phyloP scores from a whole-genome alignment of 2,888 invertebrate species.

The Sinopyrophorus schimmeli region DNA sequence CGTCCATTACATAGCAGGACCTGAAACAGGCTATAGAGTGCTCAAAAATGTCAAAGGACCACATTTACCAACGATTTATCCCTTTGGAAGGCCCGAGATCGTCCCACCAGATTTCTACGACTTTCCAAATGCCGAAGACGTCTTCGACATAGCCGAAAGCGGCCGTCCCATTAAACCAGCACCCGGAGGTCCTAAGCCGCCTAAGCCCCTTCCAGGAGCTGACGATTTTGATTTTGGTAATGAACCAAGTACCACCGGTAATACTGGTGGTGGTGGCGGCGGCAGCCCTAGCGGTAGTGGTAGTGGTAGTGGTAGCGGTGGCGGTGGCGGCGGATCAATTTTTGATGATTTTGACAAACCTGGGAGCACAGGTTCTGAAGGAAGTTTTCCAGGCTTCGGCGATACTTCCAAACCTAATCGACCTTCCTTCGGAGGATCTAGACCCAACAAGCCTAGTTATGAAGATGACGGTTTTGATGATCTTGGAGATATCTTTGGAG shows the following conservation, averaged over 20 bases:
- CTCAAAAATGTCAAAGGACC: slow-evolving; percentile 72
- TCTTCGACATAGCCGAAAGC: slow-evolving; percentile 60
- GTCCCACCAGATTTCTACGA: slow-evolving; percentile 53
- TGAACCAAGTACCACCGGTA: slow-evolving; percentile 3
- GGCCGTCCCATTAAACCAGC: slow-evolving; percentile 49
- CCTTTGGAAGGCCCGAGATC: slow-evolving; percentile 57
- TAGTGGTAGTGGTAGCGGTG: slow-evolving; percentile 17
- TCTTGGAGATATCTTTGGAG: slow-evolving; percentile 36
- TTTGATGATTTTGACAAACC: too few species aligned
- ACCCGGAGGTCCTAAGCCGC: slow-evolving; percentile 11
- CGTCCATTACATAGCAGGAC: slow-evolving; percentile 78
- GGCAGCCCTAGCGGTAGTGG: slow-evolving; percentile 13
- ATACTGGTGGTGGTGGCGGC: not conserved
- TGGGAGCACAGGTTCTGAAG: not conserved
- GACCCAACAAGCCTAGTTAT: slow-evolving; percentile 23
- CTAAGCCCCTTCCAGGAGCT: not conserved
- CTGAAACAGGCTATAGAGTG: slow-evolving; percentile 76
- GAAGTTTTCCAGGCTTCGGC: not conserved
- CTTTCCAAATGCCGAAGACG: slow-evolving; percentile 40
- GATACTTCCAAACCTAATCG: not conserved
- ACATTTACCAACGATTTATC: slow-evolving; percentile 64
- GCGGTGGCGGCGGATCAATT: slow-evolving; percentile 5
- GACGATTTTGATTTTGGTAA: slow-evolving; percentile 17
- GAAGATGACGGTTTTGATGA: slow-evolving; percentile 23
- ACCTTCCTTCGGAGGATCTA: slow-evolving; percentile 34